Evolutionary conservation across 2,797 vertebrate species (phyloP).

Genomic region (Dipus sagitta): DNA sequence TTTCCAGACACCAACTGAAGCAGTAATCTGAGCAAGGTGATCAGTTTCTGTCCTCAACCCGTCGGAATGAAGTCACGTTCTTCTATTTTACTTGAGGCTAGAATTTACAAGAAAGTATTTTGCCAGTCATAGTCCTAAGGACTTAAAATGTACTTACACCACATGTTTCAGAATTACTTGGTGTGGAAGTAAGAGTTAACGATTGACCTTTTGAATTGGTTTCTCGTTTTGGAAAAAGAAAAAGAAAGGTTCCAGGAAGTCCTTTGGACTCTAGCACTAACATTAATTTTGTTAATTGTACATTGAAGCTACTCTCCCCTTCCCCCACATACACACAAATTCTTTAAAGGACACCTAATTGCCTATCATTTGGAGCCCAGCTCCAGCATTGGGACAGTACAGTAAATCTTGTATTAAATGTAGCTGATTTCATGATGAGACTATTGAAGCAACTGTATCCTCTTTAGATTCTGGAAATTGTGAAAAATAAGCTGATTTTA

Average conservation of each 20-base stretch:
- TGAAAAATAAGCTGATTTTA: slow-evolving; percentile 50
- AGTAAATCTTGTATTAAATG: slow-evolving; percentile 46
- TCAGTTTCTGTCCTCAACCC: slow-evolving; percentile 27
- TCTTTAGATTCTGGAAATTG: slow-evolving; percentile 24
- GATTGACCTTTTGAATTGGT: slow-evolving; percentile 61
- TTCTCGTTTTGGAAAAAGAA: slow-evolving; percentile 61
- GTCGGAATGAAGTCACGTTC: slow-evolving; percentile 44
- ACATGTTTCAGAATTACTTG: slow-evolving; percentile 68
- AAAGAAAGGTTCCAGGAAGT: slow-evolving; percentile 65
- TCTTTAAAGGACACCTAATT: background rate
- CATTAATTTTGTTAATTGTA: slow-evolving; percentile 33
- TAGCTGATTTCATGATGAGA: slow-evolving; percentile 38
- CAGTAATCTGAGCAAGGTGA: slow-evolving; percentile 43
- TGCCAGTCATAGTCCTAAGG: background rate
- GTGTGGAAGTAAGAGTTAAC: slow-evolving; percentile 50
- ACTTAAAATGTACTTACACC: slow-evolving; percentile 39
- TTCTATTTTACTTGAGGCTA: slow-evolving; percentile 24
- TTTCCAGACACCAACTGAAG: slow-evolving; percentile 25
- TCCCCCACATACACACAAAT: background rate
- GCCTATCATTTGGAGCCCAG: slow-evolving; percentile 29
- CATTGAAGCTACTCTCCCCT: background rate
- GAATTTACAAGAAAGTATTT: slow-evolving; percentile 60
- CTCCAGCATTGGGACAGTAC: background rate
- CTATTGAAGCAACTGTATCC: slow-evolving; percentile 1
- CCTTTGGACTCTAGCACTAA: slow-evolving; percentile 29